phyloP scores from a whole-genome alignment of 2,797 vertebrate species.

The Rhyacichthys aspro region DNA sequence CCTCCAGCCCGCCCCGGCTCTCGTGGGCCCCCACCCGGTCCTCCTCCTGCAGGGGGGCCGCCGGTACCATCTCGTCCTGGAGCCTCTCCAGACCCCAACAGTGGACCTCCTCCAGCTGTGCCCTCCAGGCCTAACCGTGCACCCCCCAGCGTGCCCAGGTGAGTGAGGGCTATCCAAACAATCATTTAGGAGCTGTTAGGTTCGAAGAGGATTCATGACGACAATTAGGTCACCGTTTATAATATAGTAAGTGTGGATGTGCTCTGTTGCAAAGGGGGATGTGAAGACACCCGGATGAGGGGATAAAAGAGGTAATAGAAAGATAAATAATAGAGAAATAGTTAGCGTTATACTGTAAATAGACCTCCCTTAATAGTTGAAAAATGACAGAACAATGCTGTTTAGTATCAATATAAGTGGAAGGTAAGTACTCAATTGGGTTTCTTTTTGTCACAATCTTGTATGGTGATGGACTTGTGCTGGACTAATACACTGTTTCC shows the following conservation, averaged over 20 bases:
- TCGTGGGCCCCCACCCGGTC: slow-evolving; percentile 91
- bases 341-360: slow-evolving; percentile 29
- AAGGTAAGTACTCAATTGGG: not conserved
- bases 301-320: slow-evolving; percentile 65
- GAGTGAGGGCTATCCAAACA: slow-evolving; percentile 64
- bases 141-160: slow-evolving; percentile 97
- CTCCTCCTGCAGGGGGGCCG: slow-evolving; percentile 90
- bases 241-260: slow-evolving; percentile 53
- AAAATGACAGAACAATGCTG: not conserved
- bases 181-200: not conserved
- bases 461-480: not conserved
- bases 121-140: slow-evolving; percentile 97
- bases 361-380: slow-evolving; percentile 26
- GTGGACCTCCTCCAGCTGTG: slow-evolving; percentile 93
- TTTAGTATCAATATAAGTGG: not conserved
- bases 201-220: not conserved
- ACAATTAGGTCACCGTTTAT: slow-evolving; percentile 13
- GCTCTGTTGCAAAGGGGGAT: slow-evolving; percentile 69
- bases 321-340: slow-evolving; percentile 42
- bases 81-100: slow-evolving; percentile 93
- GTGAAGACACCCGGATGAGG: slow-evolving; percentile 66
- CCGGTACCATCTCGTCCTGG: slow-evolving; percentile 96
- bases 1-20: slow-evolving; percentile 90
- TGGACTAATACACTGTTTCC: slow-evolving; percentile 23
- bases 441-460: not conserved